Percentiles rank a stretch among this genome's conserved stretches.
Evolutionary conservation across 2,113 vertebrate genomes (phyloP).

Genomic region (Protomyctophum bolini): DNA sequence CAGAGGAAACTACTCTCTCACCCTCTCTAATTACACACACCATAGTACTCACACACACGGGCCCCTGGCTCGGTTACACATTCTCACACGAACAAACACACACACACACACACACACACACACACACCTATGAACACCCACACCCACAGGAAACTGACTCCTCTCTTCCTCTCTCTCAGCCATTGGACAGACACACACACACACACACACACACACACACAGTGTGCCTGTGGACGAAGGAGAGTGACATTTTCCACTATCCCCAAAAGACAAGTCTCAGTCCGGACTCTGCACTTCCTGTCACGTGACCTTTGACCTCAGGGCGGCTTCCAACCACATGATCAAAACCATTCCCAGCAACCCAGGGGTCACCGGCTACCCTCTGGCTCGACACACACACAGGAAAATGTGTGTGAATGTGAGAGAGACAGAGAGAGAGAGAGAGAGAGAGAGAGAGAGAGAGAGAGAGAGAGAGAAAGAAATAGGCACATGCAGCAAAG

Average conservation of each 20-base stretch:
- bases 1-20: no score
- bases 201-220: background rate
- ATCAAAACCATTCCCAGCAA: slow-evolving; percentile 58
- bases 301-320: slow-evolving; percentile 53
- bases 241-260: slow-evolving; percentile 48
- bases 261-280: slow-evolving; percentile 32
- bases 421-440: background rate
- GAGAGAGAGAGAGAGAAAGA: background rate
- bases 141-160: background rate
- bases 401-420: slow-evolving; percentile 25
- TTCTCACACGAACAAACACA: background rate
- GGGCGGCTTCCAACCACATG: slow-evolving; percentile 38
- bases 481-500: background rate
- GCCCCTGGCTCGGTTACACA: background rate
- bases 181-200: background rate
- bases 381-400: slow-evolving; percentile 38
- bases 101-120: background rate
- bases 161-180: background rate
- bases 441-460: background rate
- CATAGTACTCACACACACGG: no score
- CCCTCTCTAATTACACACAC: no score
- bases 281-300: slow-evolving; percentile 55
- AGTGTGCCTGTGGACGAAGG: slow-evolving; percentile 12
- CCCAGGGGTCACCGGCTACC: slow-evolving; percentile 30
- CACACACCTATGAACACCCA: background rate